Base-by-base conservation (phyloP, 2,888 invertebrate species). In the Eilema caniola region DNA sequence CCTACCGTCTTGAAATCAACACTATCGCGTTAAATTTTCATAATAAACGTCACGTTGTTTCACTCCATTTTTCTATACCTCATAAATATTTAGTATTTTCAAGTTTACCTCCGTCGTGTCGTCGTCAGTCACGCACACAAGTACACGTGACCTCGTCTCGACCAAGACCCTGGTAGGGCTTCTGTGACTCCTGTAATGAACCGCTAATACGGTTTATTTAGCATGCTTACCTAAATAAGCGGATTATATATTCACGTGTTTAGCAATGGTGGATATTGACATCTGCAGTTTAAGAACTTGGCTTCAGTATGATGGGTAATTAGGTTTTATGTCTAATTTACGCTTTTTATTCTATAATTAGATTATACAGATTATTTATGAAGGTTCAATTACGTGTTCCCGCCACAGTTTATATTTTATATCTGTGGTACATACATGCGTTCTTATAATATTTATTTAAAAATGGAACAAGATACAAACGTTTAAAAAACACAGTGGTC, bases 141-240 rank as follows among this genome's bases (percentile, higher is more conserved):
- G 37, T 23, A 53, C 65, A 71, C 67, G 68, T 71, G 84, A 74
- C 89, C 88, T 84, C 81, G 82, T 56, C 53, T 41, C 78, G 84
- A 72, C 86, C 85, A 69, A 87, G 87, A 85, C 87, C 89, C 81
- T 86, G 85, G 72, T 77, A 82, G 59, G 89, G 89, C 85, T 90
- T 86, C 85, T 53, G 63, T 83, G 81, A 88, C 84, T 76, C 82
- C 69, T 78, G 79, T 89, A 88, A 89, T 87, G 82, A 86, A 84
- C 85, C 72, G 70, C 77, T 79, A 76, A 76, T 79, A 78, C 80
- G 70, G 69, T 56, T 16, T 81, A 81, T 81, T 86, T 81, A 83
- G 74, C 69, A 59, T 66, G 76, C 69, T 83, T 86, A 84, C 64
- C 72, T 80, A 80, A 82, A 83, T 53, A n/a, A 53, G 77, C 79